Evolutionary conservation across 2,888 invertebrate genomes (phyloP).

Genomic region (Oscheius onirici): DNA sequence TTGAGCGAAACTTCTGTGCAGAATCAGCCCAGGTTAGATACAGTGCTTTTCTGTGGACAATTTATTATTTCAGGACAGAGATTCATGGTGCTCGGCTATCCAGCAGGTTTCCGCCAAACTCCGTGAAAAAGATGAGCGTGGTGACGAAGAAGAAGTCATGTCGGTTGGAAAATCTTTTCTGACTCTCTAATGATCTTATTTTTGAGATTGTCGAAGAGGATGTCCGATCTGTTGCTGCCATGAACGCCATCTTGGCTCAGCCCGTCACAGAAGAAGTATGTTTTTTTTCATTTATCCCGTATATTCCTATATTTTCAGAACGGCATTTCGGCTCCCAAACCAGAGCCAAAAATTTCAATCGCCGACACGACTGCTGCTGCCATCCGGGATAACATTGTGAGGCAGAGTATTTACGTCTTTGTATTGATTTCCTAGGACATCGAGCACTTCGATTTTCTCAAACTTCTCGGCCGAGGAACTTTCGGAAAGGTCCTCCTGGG

Average conservation of each 20-base stretch:
- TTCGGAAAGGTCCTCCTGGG: slow-evolving; percentile 94
- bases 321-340: slow-evolving; percentile 6
- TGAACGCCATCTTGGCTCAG: slow-evolving; percentile 23
- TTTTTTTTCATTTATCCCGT: neutral
- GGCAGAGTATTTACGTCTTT: slow-evolving; percentile 10
- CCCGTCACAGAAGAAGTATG: slow-evolving; percentile 1
- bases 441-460: slow-evolving; percentile 98
- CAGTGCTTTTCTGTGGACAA: neutral
- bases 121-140: neutral
- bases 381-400: slow-evolving; percentile 60
- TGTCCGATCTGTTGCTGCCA: neutral
- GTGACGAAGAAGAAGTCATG: neutral
- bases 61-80: slow-evolving; percentile 1
- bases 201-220: slow-evolving; percentile 19
- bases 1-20: slow-evolving; percentile 95
- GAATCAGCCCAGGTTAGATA: slow-evolving; percentile 79
- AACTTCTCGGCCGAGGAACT: slow-evolving; percentile 79
- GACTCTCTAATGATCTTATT: too few relatives aligned
- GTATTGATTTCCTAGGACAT: slow-evolving; percentile 74
- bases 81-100: neutral
- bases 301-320: slow-evolving; percentile 7
- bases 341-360: slow-evolving; percentile 26
- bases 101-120: neutral
- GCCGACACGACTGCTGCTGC: slow-evolving; percentile 59
- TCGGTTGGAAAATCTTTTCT: neutral